Evolutionary conservation across 1,140 invertebrate species (phyloP).

Genomic region (Telenomus remus): DNA sequence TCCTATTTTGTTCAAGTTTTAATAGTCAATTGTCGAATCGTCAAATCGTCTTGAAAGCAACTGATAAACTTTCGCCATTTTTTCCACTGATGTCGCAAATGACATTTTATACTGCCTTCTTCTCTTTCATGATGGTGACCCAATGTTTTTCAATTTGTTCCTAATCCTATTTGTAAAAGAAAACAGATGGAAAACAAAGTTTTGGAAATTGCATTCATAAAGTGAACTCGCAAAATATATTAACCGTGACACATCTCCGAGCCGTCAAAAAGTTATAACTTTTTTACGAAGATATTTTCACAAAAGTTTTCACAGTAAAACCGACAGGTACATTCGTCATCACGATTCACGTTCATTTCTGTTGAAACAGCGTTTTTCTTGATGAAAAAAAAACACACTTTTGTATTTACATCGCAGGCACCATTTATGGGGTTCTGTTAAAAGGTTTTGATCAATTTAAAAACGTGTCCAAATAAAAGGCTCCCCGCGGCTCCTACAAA

Average conservation of each 20-base stretch:
- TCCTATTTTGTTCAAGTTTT: background rate
- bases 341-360: slow-evolving; percentile 14
- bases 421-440: slow-evolving; percentile 1
- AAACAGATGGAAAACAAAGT: no score
- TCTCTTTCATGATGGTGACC: no score
- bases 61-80: slow-evolving; percentile 6
- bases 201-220: no score
- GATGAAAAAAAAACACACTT: slow-evolving; percentile 19
- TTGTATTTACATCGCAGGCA: background rate
- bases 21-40: slow-evolving; percentile 27
- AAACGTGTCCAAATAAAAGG: slow-evolving; percentile 48
- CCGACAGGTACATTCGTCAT: slow-evolving; percentile 6
- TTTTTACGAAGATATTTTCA: background rate
- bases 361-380: slow-evolving; percentile 15
- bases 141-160: no score
- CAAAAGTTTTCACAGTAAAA: background rate
- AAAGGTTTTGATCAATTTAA: slow-evolving; percentile 29
- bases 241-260: no score
- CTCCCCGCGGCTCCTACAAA: slow-evolving; percentile 22
- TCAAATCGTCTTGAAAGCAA: slow-evolving; percentile 11
- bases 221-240: no score
- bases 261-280: no score
- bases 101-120: no score
- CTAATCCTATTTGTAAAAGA: no score
- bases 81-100: background rate